A percentile compares a stretch with the other conserved stretches of the same genome.
These are phyloP conservation scores for Myathropa florea DNA, from an alignment of 2,888 invertebrate genomes.

Conservation along the genomic window DNA sequence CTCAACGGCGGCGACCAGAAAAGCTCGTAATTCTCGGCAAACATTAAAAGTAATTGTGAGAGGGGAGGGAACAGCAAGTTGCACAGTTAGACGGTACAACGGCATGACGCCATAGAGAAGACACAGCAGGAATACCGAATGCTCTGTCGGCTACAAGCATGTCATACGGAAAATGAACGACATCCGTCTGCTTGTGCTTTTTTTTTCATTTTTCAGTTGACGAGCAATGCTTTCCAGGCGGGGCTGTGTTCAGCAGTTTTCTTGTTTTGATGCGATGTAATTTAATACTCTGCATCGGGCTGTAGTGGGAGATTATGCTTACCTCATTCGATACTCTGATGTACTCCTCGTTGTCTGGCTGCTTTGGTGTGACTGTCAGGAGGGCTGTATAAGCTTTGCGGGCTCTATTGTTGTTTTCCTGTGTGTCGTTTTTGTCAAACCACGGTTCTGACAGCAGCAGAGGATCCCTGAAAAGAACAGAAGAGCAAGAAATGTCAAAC, in stretches of 20 bases:
- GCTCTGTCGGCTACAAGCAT: not conserved
- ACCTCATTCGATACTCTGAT: constrained; percentile 88
- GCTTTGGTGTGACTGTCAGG: constrained; percentile 92
- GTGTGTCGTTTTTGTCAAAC: constrained; percentile 90
- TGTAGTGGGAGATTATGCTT: constrained; percentile 70
- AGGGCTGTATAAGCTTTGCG: constrained; percentile 92
- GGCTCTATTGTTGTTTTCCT: constrained; percentile 91
- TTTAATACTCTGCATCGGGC: too few relatives aligned
- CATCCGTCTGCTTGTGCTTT: not conserved
- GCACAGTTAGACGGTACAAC: not conserved
- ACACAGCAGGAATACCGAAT: not conserved
- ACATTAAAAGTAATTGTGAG: not conserved
- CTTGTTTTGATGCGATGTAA: not conserved
- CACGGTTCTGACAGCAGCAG: constrained; percentile 89
- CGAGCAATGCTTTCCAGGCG: not conserved
- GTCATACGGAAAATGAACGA: not conserved
- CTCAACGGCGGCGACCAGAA: not conserved
- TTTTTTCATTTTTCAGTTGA: not conserved
- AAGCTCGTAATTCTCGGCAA: not conserved
- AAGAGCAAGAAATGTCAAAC: constrained; percentile 21
- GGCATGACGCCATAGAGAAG: not conserved
- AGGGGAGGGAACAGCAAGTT: not conserved
- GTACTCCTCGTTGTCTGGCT: constrained; percentile 90
- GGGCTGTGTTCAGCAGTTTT: constrained; percentile 8
- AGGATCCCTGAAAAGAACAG: constrained; percentile 81